Conservation (phyloP, 2,888 invertebrate genomes). For the Temnothorax rugatulus region DNA sequence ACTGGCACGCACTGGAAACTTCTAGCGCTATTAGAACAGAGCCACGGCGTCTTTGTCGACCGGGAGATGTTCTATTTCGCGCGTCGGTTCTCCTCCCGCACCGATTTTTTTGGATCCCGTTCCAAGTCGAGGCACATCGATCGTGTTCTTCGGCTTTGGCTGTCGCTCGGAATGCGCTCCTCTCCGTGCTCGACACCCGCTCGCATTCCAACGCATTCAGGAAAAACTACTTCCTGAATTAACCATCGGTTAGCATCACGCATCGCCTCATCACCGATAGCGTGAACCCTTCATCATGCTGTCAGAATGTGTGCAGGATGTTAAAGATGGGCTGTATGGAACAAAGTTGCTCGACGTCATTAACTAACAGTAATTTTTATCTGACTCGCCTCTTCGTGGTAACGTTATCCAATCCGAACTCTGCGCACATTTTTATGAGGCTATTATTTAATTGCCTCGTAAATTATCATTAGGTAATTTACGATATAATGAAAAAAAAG, state of each 20-base stretch:
- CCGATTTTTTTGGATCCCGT: not conserved
- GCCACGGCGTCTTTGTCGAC: slow-evolving; percentile 21
- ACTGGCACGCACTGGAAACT: slow-evolving; percentile 45
- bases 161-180: not conserved
- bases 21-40: slow-evolving; percentile 15
- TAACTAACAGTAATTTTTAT: not conserved
- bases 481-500: not conserved
- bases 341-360: not conserved
- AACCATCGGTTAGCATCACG: slow-evolving; percentile 22
- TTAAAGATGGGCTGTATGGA: not conserved
- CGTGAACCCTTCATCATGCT: slow-evolving; percentile 4
- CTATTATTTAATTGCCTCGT: not conserved
- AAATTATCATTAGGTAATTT: not conserved
- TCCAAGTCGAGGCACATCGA: not conserved
- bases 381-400: not conserved
- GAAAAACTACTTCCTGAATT: slow-evolving; percentile 32
- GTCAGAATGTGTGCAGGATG: slow-evolving; percentile 24
- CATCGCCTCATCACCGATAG: not conserved
- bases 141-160: slow-evolving; percentile 6
- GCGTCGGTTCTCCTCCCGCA: not conserved
- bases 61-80: not conserved
- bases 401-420: not conserved
- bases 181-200: not conserved
- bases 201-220: not conserved
- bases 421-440: not conserved